These are phyloP conservation scores for Heteromyza rotundicornis DNA, from an alignment of 2,888 invertebrate species.

Conservation along the genomic window DNA sequence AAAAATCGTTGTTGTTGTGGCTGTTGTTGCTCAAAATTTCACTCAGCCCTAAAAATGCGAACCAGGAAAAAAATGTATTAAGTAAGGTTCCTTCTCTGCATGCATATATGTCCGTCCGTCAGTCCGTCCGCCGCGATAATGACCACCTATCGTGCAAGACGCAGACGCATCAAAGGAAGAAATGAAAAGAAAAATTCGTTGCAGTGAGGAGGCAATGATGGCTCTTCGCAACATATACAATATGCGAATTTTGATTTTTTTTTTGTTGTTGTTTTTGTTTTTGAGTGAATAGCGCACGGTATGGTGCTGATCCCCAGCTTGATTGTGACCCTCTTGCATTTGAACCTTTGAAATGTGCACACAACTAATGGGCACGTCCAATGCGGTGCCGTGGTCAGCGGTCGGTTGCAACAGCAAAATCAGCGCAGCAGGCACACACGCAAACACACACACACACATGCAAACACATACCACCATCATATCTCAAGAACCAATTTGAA, in stretches of 20 bases:
- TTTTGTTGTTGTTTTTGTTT: not conserved
- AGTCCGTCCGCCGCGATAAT: slow-evolving; percentile 47
- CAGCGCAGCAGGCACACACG: not conserved
- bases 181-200: not conserved
- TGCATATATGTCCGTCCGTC: no score
- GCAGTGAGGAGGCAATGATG: no score
- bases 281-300: no score
- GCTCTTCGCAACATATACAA: not conserved
- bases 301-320: slow-evolving; percentile 37
- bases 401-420: not conserved
- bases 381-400: no score
- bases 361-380: slow-evolving; percentile 23
- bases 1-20: slow-evolving; percentile 13
- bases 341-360: slow-evolving; percentile 38
- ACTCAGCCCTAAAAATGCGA: slow-evolving; percentile 9
- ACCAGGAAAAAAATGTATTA: no score
- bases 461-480: slow-evolving; percentile 8
- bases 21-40: slow-evolving; percentile 1
- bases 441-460: not conserved
- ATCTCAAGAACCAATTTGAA: slow-evolving; percentile 14
- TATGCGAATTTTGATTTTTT: not conserved
- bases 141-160: slow-evolving; percentile 51
- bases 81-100: no score
- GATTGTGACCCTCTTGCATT: slow-evolving; percentile 43
- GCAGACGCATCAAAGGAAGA: not conserved